These are phyloP conservation scores for Aeoliscus strigatus DNA, from an alignment of 2,797 vertebrate genomes.

Conservation along the genomic window DNA sequence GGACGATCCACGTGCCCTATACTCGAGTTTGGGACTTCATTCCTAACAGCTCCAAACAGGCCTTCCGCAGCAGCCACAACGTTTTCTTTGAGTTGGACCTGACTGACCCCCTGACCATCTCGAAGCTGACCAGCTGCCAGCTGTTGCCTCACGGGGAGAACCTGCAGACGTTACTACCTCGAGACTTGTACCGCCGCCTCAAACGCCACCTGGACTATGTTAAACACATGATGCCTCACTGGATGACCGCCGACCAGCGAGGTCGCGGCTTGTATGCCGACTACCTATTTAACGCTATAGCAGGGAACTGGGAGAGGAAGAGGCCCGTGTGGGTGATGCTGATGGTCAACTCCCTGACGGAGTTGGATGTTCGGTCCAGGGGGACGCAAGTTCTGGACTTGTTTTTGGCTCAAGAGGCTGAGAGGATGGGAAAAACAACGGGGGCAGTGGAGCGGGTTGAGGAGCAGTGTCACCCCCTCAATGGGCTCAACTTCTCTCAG, in stretches of 20 bases:
- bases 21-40: conserved; percentile 88
- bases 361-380: conserved; percentile 82
- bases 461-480: conserved; percentile 88
- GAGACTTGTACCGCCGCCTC: conserved; percentile 81
- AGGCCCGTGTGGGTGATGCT: conserved; percentile 91
- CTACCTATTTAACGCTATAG: conserved; percentile 88
- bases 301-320: conserved; percentile 88
- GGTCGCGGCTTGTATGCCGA: conserved; percentile 86
- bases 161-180: conserved; percentile 84
- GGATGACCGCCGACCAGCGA: conserved; percentile 87
- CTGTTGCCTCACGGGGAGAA: conserved; percentile 83
- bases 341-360: conserved; percentile 89
- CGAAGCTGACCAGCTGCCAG: conserved; percentile 85
- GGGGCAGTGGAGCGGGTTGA: conserved; percentile 88
- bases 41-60: conserved; percentile 83
- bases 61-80: conserved; percentile 80
- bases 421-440: conserved; percentile 80
- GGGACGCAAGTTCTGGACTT: conserved; percentile 86
- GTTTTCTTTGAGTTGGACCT: conserved; percentile 90
- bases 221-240: conserved; percentile 86
- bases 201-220: conserved; percentile 86
- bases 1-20: conserved; percentile 88
- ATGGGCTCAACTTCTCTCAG: conserved; percentile 90
- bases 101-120: conserved; percentile 83
- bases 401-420: conserved; percentile 86